These are phyloP conservation scores for Calyptomena viridis DNA, from an alignment of 2,113 vertebrate species.

Conservation along the genomic window DNA sequence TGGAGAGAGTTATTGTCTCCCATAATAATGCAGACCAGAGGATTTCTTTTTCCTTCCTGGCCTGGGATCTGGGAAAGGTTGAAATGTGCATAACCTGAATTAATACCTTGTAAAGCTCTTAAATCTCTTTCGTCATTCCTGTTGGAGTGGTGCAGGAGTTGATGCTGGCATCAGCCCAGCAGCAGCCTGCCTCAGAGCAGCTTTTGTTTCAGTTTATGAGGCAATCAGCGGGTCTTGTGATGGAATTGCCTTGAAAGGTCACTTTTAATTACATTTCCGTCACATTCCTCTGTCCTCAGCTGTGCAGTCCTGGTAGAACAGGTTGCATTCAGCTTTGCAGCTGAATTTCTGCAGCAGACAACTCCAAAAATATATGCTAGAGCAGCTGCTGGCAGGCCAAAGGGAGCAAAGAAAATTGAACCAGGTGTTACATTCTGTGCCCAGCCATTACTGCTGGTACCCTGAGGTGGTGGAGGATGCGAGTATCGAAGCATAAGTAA, in stretches of 20 bases:
- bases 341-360: not conserved
- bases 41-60: not conserved
- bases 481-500: not conserved
- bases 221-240: not conserved
- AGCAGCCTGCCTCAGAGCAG: not conserved
- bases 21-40: not conserved
- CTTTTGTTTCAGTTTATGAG: conserved; percentile 25
- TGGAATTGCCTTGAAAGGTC: not conserved
- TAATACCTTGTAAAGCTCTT: not conserved
- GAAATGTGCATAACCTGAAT: not conserved
- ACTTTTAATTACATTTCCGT: not conserved
- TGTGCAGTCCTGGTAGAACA: not conserved
- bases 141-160: not conserved
- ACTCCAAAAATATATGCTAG: not conserved
- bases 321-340: not conserved
- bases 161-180: not conserved
- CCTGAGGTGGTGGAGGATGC: not conserved
- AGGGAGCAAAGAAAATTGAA: not conserved
- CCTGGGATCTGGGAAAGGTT: not conserved
- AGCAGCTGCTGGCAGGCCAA: not conserved
- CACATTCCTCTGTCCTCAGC: not conserved
- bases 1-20: conserved; percentile 17
- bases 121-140: not conserved
- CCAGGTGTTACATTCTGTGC: not conserved
- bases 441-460: not conserved